Conservation (phyloP, 1,140 invertebrate species). For the Callitettix versicolor region DNA sequence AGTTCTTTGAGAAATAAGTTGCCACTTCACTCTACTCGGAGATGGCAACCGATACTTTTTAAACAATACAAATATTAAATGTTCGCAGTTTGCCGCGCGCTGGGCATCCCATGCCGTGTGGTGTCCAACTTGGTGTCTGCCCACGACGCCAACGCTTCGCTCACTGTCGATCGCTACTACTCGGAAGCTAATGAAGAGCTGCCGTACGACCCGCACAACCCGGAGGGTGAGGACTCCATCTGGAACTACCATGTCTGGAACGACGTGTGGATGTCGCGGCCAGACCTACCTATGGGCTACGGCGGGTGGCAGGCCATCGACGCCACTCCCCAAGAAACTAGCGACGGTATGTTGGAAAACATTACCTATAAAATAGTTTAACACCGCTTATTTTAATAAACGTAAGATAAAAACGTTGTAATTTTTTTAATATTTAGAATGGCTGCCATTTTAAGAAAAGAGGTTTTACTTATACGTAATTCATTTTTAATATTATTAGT, state of each 20-base stretch:
- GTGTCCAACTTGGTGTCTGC: constrained; percentile 68
- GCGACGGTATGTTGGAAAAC: constrained; percentile 38
- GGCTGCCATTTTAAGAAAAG: too few species aligned
- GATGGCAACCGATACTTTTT: too few species aligned
- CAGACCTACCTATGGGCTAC: constrained; percentile 58
- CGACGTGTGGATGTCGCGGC: constrained; percentile 68
- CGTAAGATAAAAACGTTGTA: too few species aligned
- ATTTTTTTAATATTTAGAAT: too few species aligned
- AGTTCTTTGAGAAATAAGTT: too few species aligned
- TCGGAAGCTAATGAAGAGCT: constrained; percentile 46
- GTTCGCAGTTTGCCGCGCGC: constrained; percentile 43
- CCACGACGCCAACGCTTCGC: constrained; percentile 54
- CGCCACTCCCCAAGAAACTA: constrained; percentile 63
- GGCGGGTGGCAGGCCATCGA: constrained; percentile 73
- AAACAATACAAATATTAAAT: too few species aligned
- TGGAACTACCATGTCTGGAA: constrained; percentile 83
- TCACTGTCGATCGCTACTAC: constrained; percentile 50
- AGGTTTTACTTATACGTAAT: constrained; percentile 13
- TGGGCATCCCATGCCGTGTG: constrained; percentile 58
- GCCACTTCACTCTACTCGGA: too few species aligned
- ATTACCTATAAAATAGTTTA: too few species aligned
- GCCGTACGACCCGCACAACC: constrained; percentile 44
- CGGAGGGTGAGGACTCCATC: constrained; percentile 38
- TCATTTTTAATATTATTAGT: constrained; percentile 16
- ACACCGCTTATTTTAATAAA: too few species aligned